Conservation (phyloP, 2,797 vertebrate genomes). For the Phataginus tetradactyla region DNA sequence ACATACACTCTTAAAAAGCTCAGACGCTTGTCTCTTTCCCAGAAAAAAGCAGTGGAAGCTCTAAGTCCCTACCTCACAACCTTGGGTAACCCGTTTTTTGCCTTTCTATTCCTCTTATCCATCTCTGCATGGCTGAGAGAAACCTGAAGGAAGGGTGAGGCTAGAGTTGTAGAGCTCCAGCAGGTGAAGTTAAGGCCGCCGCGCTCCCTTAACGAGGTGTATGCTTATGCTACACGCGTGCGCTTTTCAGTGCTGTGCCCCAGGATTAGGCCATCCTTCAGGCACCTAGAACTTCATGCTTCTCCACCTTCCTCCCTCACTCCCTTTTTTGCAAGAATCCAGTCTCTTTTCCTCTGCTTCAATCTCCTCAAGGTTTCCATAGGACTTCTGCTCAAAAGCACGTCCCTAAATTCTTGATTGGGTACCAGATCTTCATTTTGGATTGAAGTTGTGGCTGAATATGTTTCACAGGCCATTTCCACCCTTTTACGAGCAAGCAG, state of each 20-base stretch:
- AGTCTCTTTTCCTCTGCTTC: neutral
- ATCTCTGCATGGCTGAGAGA: neutral
- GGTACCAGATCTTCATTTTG: neutral
- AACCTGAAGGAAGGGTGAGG: neutral
- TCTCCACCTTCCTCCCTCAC: neutral
- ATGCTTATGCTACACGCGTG: accelerated
- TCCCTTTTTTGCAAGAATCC: neutral
- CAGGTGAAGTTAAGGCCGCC: neutral
- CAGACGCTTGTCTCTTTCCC: neutral
- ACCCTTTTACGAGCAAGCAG: neutral
- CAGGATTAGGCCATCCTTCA: neutral
- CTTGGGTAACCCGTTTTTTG: neutral
- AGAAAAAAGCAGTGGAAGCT: neutral
- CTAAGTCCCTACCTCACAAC: neutral
- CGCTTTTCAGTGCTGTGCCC: neutral
- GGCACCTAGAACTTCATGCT: neutral
- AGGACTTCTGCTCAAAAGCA: neutral
- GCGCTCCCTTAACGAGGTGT: neutral
- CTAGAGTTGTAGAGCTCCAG: neutral
- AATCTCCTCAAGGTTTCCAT: neutral
- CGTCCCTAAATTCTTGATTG: neutral
- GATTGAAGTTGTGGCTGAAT: neutral
- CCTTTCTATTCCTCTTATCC: neutral
- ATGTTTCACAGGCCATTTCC: neutral
- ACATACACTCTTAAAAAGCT: neutral